Base-by-base conservation (phyloP, 1,140 invertebrate genomes). In the Drosophila nasuta region DNA sequence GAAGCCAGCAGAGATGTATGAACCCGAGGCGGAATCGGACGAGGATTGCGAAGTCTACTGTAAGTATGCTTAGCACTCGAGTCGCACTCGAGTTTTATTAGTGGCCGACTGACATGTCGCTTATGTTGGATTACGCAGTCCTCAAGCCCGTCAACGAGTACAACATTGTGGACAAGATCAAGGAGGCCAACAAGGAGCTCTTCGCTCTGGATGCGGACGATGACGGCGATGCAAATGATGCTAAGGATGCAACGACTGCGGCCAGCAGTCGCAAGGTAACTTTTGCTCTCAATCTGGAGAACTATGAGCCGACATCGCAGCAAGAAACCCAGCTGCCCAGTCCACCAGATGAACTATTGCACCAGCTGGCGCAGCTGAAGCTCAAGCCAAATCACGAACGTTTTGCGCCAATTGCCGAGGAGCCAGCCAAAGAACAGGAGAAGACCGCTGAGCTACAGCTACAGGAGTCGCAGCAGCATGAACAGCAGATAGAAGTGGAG, bases 11-110 rank as follows among this genome's bases (percentile, higher is more conserved):
- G 77, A 91, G 63, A 93, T 95, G 75, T 95, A 98, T 79, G 97
- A 98, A 91, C 98, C 98, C 91, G 97, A 98, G 90, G 93, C 97
- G 41, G 97, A 98, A 92, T 97, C 97, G 66, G 98, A 98, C 92
- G 97, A 98, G 66, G 98, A 98, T 90, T 98, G 97, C 97, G 98
- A 98, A 92, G 91, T 92, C 58, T 92, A 92, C 70, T 92, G 91
- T 92, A 81, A 92, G 86, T 86, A 72, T 11, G 11, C 6, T 38
- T 25, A 41, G 35, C 17, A 11, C 13, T 43, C 20, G 25, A 56
- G 73, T 79, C 13, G 63, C 13, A 38, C 35, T 38, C 35, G 35
- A 33, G 33, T 33, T 33, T 33, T 60, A 5, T 15, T 7, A 20
- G 7, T 75, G 15, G 13, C n/a, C 10, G 35, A 59, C 41, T 54